Conservation (phyloP, 2,113 vertebrate genomes). For the Zeus faber region DNA sequence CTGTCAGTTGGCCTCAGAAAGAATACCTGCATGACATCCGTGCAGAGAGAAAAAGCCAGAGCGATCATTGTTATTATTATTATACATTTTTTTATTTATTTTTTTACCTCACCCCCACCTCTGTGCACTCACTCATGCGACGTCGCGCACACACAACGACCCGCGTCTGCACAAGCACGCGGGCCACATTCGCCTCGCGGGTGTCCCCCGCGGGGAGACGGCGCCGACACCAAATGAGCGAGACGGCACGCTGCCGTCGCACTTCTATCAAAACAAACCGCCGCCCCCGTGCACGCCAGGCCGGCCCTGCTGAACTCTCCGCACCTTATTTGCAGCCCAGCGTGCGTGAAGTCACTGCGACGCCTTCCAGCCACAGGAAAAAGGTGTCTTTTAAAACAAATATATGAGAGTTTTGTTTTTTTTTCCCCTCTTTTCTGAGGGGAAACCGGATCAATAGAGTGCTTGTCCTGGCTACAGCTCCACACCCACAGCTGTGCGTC, state of each 20-base stretch:
- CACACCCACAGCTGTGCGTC: neutral
- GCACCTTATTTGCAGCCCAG: neutral
- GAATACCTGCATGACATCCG: constrained; percentile 42
- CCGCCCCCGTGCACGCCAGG: neutral
- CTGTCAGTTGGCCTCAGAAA: constrained; percentile 57
- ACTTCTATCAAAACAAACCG: neutral
- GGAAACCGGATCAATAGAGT: neutral
- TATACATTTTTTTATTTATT: too few relatives aligned
- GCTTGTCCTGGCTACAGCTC: neutral
- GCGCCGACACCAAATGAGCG: neutral
- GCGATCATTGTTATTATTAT: too few relatives aligned
- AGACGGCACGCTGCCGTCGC: neutral
- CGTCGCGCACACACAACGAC: too few relatives aligned
- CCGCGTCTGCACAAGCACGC: constrained; percentile 11
- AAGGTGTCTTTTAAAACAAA: too few relatives aligned
- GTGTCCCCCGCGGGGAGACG: neutral
- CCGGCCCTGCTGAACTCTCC: neutral
- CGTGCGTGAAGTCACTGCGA: too few relatives aligned
- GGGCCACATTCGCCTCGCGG: neutral
- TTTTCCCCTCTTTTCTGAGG: neutral
- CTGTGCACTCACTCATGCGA: neutral
- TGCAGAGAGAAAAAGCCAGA: constrained; percentile 43
- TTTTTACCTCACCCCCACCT: neutral
- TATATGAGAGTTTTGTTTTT: neutral
- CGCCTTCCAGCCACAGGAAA: too few relatives aligned